A percentile compares a stretch with the other conserved stretches of the same genome.
These are phyloP conservation scores for Forbesichthys papilliferus DNA, from an alignment of 2,113 vertebrate species.

Conservation along the genomic window DNA sequence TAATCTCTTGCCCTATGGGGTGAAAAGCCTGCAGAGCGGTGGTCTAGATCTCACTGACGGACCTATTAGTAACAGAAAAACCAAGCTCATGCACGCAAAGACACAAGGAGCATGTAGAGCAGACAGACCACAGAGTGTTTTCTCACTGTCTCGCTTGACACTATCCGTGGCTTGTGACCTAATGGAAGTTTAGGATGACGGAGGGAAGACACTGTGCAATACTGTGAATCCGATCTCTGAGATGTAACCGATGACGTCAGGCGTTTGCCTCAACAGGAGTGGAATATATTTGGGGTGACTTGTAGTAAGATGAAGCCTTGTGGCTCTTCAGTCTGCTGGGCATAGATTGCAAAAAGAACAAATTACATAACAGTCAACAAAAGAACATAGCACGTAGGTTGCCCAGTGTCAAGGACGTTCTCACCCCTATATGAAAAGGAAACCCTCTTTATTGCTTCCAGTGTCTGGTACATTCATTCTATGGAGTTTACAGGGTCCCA, in stretches of 20 bases:
- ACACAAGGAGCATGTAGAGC: background rate
- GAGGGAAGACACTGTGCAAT: no score
- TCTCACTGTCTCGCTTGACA: no score
- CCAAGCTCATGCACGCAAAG: background rate
- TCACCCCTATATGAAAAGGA: constrained; percentile 13
- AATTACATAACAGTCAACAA: background rate
- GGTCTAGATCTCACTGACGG: background rate
- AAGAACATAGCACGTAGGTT: constrained; percentile 20
- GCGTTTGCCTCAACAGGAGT: no score
- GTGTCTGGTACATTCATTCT: constrained; percentile 2
- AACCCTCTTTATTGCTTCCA: constrained; percentile 39
- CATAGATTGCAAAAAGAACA: background rate
- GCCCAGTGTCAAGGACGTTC: constrained; percentile 5
- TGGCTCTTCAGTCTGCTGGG: background rate
- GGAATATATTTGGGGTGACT: no score
- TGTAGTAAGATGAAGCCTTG: background rate
- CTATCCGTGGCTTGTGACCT: no score
- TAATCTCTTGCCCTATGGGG: constrained; percentile 6
- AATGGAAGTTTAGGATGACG: no score
- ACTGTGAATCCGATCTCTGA: no score
- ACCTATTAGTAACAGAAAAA: background rate
- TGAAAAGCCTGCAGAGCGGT: background rate
- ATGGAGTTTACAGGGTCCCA: constrained; percentile 18
- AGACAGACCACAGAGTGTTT: background rate
- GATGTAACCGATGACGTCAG: no score